Evolutionary conservation across 2,797 vertebrate species (phyloP), one percentile per base, ranked within the genome.

Genomic region (Orientallactaga sibirica): DNA sequence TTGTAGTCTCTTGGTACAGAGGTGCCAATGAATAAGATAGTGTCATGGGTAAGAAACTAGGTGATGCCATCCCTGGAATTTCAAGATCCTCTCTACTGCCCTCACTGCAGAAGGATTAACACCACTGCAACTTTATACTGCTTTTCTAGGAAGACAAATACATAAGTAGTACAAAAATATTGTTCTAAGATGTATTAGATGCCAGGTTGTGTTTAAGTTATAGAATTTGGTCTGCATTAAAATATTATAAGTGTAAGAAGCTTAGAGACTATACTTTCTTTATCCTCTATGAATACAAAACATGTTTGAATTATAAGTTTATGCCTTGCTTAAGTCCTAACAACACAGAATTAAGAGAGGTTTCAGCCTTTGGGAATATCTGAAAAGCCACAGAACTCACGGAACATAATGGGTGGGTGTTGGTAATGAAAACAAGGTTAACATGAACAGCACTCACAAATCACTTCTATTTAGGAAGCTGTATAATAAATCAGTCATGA

Each of bases 371-470:
- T 41, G 52, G 67, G 19, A 88, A 77, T 14, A 89, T 27, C 77
- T 62, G 61, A 22, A 88, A 91, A 86, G 33, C 73, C 71, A 62
- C 15, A 75, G 27, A 94, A 20, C 52, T 86, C 80, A 55, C 25
- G 14, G 79, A 86, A 85, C 55, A 64, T 68, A 83, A 33, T 83
- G 55, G 61, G 19, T 89, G n/a, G 55, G 24, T 41, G 6, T 87
- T 85, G 85, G 68, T 48, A 84, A 68, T 85, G 29, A 80, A 93
- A 84, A 43, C 16, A 41, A 52, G 18, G 24, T 52, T 94, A 67
- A 67, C 7, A 20, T 55, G 79, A 94, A 74, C 33, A 85, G 58
- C 27, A 3, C 25, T 71, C 55, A 58, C 3, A 64, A 73, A 87
- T 18, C 48, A 81, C 25, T 68, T 20, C 1, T 62, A 41, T 48